Evolutionary conservation across 2,797 vertebrate genomes (phyloP), one percentile per base, ranked within the genome.

Genomic region (Halcyon chelicuti): DNA sequence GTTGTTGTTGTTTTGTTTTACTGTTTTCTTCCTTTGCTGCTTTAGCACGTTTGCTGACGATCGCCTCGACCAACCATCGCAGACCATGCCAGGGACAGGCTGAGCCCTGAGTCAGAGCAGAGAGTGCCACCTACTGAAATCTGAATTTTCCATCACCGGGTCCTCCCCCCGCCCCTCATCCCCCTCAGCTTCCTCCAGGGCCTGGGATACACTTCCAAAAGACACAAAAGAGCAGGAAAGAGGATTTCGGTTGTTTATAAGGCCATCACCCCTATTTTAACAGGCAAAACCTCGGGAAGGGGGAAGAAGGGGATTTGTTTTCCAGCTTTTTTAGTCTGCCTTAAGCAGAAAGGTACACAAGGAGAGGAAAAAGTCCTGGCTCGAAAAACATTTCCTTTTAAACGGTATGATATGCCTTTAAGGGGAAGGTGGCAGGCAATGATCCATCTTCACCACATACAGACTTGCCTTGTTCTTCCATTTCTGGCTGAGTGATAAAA

Each of bases 401-500:
- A 95, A 93, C 46, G 67, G 83, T 88, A 63, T 73, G 63, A 88
- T 96, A 88, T 49, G 96, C 95, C 98, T 98, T 98, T 98, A 98
- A 98, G 96, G 96, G 33, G 94, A 97, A 97, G 94, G 95, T 97
- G 93, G 94, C 74, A 94, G 97, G 97, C 97, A 97, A 60, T 28
- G 90, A 95, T 97, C 97, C 97, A 96, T 97, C 95, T 90, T 97
- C 95, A 92, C 94, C 86, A 92, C 94, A 98, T 96, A 98, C 95
- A 97, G 97, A 91, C 97, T 96, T 54, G 96, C 97, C 97, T 98
- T 98, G 97, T 98, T 98, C 97, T 98, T 97, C 97, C 97, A 96
- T 97, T 98, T 97, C 97, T 98, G 97, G 97, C 97, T 96, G 96
- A 97, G 97, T 93, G 98, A 98, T 98, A 98, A 97, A 97, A 98